These are phyloP conservation scores for Muscidifurax raptorellus DNA, from an alignment of 1,140 invertebrate genomes.

Conservation along the genomic window DNA sequence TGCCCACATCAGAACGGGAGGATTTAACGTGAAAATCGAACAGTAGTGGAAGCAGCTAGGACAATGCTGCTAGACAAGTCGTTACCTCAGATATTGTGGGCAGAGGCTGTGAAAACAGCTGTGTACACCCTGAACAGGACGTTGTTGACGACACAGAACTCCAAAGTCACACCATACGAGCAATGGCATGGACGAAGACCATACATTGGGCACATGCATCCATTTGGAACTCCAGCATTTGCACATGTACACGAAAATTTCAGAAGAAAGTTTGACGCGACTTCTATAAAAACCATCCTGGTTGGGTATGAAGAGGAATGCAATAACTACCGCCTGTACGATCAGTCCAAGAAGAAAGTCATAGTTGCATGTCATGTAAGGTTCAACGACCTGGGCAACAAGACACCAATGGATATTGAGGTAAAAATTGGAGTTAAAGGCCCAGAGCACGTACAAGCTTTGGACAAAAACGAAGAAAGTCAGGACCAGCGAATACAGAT, in stretches of 20 bases:
- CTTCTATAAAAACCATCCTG: slow-evolving; percentile 7
- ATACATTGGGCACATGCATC: slow-evolving; percentile 55
- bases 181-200: slow-evolving; percentile 56
- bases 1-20: slow-evolving; percentile 4
- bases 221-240: slow-evolving; percentile 61
- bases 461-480: no score
- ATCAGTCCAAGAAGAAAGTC: background rate
- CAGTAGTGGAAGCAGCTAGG: background rate
- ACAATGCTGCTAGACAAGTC: slow-evolving; percentile 6
- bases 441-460: no score
- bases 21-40: background rate
- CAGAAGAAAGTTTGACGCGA: slow-evolving; percentile 38
- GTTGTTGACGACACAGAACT: background rate
- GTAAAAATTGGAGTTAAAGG: no score
- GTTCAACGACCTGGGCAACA: no score
- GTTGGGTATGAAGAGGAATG: slow-evolving; percentile 29
- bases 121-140: slow-evolving; percentile 10
- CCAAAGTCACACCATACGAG: slow-evolving; percentile 51
- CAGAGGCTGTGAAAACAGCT: slow-evolving; percentile 27
- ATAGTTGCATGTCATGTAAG: no score
- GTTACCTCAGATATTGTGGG: background rate
- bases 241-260: slow-evolving; percentile 30
- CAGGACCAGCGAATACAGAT: no score
- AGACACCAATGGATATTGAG: no score
- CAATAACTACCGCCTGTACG: background rate